Percentiles rank a stretch among this genome's conserved stretches.
Conservation (phyloP, 1,140 invertebrate genomes). For the Drosophila serrata region DNA sequence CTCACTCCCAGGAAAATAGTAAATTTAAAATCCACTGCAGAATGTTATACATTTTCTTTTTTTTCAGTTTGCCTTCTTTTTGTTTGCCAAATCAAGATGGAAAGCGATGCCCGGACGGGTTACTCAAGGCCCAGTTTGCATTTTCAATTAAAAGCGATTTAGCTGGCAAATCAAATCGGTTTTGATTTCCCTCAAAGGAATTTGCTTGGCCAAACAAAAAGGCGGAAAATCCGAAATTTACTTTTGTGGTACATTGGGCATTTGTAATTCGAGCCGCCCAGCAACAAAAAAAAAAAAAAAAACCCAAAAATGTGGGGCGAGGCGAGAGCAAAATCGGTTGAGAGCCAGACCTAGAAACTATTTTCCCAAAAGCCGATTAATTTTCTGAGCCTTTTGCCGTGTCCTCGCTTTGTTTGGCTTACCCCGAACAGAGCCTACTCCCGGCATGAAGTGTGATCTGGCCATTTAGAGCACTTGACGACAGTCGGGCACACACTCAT, state of each 20-base stretch:
- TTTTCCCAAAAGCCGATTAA: conserved; percentile 49
- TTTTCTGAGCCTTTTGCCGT: conserved; percentile 43
- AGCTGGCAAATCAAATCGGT: conserved; percentile 49
- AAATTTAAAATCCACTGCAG: conserved; percentile 57
- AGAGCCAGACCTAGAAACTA: conserved; percentile 15
- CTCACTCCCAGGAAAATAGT: conserved; percentile 61
- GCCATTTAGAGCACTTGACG: conserved; percentile 54
- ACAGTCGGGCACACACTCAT: conserved; percentile 24
- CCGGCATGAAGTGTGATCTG: conserved; percentile 37
- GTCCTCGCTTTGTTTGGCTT: conserved; percentile 34
- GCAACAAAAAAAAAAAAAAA: neutral
- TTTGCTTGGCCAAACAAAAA: conserved; percentile 29
- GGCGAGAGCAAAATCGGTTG: neutral
- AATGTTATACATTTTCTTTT: conserved; percentile 23
- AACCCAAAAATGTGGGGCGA: neutral
- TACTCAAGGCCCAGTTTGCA: conserved; percentile 47
- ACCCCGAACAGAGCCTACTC: conserved; percentile 13
- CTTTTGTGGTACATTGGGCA: conserved; percentile 38
- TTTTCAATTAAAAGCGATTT: conserved; percentile 72
- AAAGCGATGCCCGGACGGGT: conserved; percentile 18
- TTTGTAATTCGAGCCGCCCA: conserved; percentile 27
- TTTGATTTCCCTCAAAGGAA: conserved; percentile 46
- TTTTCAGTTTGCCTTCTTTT: conserved; percentile 7
- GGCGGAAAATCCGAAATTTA: conserved; percentile 22
- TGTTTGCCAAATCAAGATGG: conserved; percentile 38